Conservation (phyloP, 2,888 invertebrate species). For the Stenotaenia linearis region DNA sequence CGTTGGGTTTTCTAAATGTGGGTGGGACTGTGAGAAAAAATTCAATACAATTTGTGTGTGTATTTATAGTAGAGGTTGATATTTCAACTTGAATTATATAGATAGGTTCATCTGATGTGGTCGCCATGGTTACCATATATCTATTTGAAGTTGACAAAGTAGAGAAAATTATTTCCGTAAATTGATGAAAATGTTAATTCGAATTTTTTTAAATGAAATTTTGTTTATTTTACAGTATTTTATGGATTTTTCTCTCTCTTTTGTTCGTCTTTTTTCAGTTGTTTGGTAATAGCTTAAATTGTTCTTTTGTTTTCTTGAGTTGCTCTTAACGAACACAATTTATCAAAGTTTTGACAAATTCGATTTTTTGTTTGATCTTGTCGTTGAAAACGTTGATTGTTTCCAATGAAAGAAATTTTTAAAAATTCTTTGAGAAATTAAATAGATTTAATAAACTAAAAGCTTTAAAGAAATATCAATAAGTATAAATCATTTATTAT, state of each 20-base stretch:
- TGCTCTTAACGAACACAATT: too few relatives aligned
- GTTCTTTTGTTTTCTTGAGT: too few relatives aligned
- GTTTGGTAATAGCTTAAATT: too few relatives aligned
- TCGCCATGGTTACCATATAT: not conserved
- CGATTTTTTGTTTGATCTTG: too few relatives aligned
- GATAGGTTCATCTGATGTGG: not conserved
- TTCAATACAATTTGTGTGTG: not conserved
- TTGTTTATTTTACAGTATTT: not conserved
- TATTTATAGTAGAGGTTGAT: not conserved
- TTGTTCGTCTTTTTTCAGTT: too few relatives aligned
- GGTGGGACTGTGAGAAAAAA: not conserved
- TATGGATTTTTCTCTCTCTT: too few relatives aligned
- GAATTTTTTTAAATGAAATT: not conserved
- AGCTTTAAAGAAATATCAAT: not conserved
- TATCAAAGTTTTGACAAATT: too few relatives aligned
- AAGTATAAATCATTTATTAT: not conserved
- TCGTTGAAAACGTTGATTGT: too few relatives aligned
- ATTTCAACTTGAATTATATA: conserved; percentile 10
- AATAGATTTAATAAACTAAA: too few relatives aligned
- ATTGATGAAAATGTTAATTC: not conserved
- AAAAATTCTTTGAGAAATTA: too few relatives aligned
- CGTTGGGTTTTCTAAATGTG: not conserved
- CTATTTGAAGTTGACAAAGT: not conserved
- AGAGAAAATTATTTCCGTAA: not conserved
- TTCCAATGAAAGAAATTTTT: too few relatives aligned